phyloP scores from a whole-genome alignment of 2,888 invertebrate genomes.

The Mystacides longicornis region DNA sequence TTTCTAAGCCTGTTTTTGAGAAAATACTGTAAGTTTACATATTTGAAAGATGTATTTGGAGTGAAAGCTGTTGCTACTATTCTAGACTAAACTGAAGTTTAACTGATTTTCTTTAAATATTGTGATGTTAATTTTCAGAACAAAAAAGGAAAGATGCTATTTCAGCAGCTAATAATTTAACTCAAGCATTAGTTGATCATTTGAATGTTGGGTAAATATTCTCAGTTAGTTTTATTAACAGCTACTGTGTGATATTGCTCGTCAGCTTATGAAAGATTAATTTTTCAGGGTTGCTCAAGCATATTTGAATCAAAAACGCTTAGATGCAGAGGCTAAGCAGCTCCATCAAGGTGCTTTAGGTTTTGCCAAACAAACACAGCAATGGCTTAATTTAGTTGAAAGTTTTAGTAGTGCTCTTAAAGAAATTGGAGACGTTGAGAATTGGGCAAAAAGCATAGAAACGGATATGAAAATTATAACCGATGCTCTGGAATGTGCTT shows the following conservation, averaged over 20 bases:
- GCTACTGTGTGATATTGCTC: not conserved
- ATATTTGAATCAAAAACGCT: conserved; percentile 93
- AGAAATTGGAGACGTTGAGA: conserved; percentile 98
- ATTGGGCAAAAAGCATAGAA: conserved; percentile 97
- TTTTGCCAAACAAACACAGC: conserved; percentile 93
- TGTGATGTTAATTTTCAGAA: conserved; percentile 53
- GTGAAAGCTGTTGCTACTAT: too few relatives aligned
- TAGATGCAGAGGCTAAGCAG: conserved; percentile 95
- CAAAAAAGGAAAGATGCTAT: conserved; percentile 89
- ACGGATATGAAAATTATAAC: conserved; percentile 90
- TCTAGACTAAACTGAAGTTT: too few relatives aligned
- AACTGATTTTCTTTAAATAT: not conserved
- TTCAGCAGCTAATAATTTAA: conserved; percentile 84
- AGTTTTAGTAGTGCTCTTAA: conserved; percentile 81
- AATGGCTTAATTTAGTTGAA: conserved; percentile 91
- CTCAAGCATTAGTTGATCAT: conserved; percentile 92
- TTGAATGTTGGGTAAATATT: conserved; percentile 86
- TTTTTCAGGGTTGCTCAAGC: conserved; percentile 87
- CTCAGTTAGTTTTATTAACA: not conserved
- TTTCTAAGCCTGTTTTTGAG: too few relatives aligned
- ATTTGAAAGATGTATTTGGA: too few relatives aligned
- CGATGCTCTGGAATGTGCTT: conserved; percentile 87
- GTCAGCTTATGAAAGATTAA: not conserved
- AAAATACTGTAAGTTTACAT: too few relatives aligned
- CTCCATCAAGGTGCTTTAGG: conserved; percentile 89